Evolutionary conservation across 1,140 invertebrate genomes (phyloP), one percentile per base, ranked within the genome.

Genomic region (Drosophila pachea): DNA sequence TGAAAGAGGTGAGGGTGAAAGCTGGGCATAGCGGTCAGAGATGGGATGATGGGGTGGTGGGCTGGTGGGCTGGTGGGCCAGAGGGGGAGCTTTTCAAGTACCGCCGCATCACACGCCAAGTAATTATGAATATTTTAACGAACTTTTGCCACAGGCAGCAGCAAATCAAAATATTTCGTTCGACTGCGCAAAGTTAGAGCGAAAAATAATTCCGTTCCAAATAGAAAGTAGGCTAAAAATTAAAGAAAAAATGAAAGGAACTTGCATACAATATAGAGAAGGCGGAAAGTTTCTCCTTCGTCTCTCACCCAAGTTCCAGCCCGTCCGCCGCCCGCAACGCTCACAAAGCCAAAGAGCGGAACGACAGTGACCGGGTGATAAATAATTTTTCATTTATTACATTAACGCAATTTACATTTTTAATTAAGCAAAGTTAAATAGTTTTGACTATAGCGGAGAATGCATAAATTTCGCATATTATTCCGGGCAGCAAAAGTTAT

Each of bases 81-180:
- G 32, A 4, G 35, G 38, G n/a, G 22, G 12, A 36, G 32, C 43
- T 42, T 52, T 31, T 83, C 68, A 76, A 81, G 73, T 86, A 74
- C 69, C 76, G 73, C 67, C 79, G 77, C 81, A 84, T 86, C 81
- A 84, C 81, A 86, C 81, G 76, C 81, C 82, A 86, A 84, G 81
- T 86, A 84, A 84, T 84, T 84, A 84, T 84, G 81, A 84, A 84
- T 84, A 84, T 84, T 86, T 84, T 84, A 86, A 81, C 81, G 82
- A 84, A 84, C 81, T 84, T 84, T 84, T 86, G 76, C 81, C 81
- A 86, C 79, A 74, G 79, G 79, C 79, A 84, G 82, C 81, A 74
- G 74, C 81, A 86, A 84, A 84, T 84, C 81, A 84, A 84, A 84
- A 84, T 86, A 84, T 86, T 84, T 81, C 77, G 86, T 86, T 81